These are phyloP conservation scores for Dermolepida albohirtum DNA, from an alignment of 2,888 invertebrate species.

Conservation along the genomic window DNA sequence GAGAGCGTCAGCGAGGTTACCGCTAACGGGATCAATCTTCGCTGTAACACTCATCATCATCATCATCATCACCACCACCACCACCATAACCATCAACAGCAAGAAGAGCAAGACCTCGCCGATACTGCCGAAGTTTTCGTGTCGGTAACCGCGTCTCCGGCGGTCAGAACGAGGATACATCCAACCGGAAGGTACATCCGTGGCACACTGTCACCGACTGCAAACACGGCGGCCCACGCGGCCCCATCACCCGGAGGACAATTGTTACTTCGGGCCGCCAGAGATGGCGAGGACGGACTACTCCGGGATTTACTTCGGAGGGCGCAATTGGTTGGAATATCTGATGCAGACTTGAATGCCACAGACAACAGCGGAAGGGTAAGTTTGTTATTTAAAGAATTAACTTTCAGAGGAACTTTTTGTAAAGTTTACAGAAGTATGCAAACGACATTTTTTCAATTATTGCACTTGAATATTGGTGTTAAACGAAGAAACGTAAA, in stretches of 20 bases:
- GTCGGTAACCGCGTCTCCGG: conserved; percentile 58
- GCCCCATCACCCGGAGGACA: conserved; percentile 56
- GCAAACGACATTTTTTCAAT: too few relatives aligned
- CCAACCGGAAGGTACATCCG: conserved; percentile 62
- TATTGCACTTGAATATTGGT: too few relatives aligned
- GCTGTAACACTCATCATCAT: conserved; percentile 11
- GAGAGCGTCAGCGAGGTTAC: not conserved
- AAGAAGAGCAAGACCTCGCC: conserved; percentile 27
- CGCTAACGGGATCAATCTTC: not conserved
- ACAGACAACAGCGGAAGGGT: conserved; percentile 71
- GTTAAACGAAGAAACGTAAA: too few relatives aligned
- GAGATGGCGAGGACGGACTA: conserved; percentile 67
- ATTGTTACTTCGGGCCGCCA: conserved; percentile 68
- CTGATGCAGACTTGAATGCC: conserved; percentile 67
- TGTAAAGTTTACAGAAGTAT: not conserved
- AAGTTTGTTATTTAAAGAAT: conserved; percentile 57
- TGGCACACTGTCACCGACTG: conserved; percentile 65
- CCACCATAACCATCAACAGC: conserved; percentile 1
- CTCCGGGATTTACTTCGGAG: conserved; percentile 65
- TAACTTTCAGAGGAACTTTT: not conserved
- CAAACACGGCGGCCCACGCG: conserved; percentile 58
- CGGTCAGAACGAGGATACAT: conserved; percentile 59
- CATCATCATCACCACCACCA: conserved; percentile 10
- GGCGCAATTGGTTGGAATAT: conserved; percentile 61
- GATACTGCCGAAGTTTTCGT: conserved; percentile 46